These are phyloP conservation scores for Poecilia picta DNA, from an alignment of 2,797 vertebrate genomes.

Conservation along the genomic window DNA sequence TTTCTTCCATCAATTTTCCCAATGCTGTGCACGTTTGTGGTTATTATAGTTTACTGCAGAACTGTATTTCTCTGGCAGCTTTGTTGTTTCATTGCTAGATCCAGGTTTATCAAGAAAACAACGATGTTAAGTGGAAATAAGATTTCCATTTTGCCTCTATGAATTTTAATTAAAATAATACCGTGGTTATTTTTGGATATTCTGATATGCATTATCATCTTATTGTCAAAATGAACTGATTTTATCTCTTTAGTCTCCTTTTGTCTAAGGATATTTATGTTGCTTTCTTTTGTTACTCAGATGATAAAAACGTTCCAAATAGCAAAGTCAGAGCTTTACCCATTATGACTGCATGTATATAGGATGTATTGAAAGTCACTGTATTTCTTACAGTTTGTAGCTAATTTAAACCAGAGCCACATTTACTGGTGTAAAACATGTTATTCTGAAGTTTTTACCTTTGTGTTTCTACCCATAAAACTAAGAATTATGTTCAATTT, in stretches of 20 bases:
- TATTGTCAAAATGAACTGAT: not conserved
- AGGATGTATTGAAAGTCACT: no score
- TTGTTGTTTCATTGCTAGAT: not conserved
- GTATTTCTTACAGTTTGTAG: no score
- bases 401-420: no score
- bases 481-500: no score
- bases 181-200: not conserved
- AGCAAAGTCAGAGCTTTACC: no score
- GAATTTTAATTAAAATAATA: not conserved
- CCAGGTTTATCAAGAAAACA: not conserved
- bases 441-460: no score
- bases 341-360: no score
- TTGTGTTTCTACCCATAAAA: no score
- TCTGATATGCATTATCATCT: not conserved
- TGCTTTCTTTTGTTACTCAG: not conserved
- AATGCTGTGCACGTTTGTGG: not conserved
- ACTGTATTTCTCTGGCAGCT: not conserved
- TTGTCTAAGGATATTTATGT: not conserved
- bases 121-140: not conserved
- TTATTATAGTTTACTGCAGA: not conserved
- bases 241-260: not conserved
- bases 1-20: not conserved
- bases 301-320: not conserved
- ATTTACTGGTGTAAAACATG: no score
- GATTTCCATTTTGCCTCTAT: not conserved